phyloP scores from a whole-genome alignment of 2,113 vertebrate genomes.

The Trochalopteron elliotii region DNA sequence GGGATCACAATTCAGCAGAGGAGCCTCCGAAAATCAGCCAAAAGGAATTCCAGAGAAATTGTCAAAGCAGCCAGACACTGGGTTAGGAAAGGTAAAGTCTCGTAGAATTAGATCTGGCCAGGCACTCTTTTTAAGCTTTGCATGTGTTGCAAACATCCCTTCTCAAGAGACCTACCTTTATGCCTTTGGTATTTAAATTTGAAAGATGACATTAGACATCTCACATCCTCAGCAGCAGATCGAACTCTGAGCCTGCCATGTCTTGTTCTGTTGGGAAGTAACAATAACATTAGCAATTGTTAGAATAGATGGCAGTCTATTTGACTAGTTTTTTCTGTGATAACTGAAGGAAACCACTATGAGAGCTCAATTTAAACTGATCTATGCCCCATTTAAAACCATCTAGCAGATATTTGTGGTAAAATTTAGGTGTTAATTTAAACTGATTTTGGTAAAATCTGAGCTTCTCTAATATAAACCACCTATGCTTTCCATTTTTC shows the following conservation, averaged over 20 bases:
- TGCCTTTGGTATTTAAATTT: slow-evolving; percentile 11
- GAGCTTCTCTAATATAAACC: neutral
- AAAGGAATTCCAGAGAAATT: neutral
- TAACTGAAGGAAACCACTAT: neutral
- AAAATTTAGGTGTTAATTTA: neutral
- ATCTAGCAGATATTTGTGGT: neutral
- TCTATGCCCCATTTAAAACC: neutral
- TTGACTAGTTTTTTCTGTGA: neutral
- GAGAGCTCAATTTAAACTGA: neutral
- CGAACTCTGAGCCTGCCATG: neutral
- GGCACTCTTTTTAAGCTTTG: neutral
- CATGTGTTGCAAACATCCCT: neutral
- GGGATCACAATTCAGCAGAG: neutral
- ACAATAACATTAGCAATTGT: neutral
- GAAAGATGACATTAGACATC: neutral
- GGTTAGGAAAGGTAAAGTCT: neutral
- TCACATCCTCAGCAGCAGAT: neutral
- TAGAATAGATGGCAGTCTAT: neutral
- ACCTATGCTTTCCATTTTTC: neutral
- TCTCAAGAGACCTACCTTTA: neutral
- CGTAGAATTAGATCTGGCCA: neutral
- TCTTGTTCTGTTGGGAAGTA: neutral
- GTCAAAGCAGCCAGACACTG: neutral
- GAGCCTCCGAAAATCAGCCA: neutral
- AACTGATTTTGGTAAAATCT: neutral